Evolutionary conservation across 2,797 vertebrate genomes (phyloP).

Genomic region (Melanogrammus aeglefinus): DNA sequence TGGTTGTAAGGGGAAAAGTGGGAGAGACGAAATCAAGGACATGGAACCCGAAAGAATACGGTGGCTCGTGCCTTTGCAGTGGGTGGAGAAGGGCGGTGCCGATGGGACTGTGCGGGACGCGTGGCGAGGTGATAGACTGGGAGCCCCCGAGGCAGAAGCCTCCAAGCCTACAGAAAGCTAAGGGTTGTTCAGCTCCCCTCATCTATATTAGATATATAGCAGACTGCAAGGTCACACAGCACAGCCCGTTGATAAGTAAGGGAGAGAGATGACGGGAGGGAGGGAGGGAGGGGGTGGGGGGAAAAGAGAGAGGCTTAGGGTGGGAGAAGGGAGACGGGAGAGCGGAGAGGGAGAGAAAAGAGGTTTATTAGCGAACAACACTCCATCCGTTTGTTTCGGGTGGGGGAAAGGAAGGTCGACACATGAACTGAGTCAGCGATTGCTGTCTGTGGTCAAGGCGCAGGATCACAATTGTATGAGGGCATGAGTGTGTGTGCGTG

Average conservation of each 20-base stretch:
- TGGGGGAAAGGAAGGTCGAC: conserved; percentile 31
- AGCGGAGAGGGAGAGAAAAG: not conserved
- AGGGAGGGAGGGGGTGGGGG: not conserved
- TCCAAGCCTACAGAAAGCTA: conserved; percentile 27
- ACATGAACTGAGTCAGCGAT: conserved; percentile 51
- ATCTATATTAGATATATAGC: conserved; percentile 48
- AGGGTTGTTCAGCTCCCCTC: conserved; percentile 32
- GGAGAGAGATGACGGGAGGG: conserved; percentile 1
- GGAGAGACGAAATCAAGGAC: too few relatives aligned
- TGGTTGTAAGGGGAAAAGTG: too few relatives aligned
- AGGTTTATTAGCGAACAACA: too few relatives aligned
- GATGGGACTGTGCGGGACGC: not conserved
- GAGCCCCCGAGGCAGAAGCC: conserved; percentile 18
- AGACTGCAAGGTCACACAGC: conserved; percentile 23
- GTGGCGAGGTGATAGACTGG: conserved; percentile 9
- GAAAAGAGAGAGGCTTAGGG: too few relatives aligned
- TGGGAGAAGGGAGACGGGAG: not conserved
- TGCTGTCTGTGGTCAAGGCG: conserved; percentile 20
- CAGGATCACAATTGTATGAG: conserved; percentile 12
- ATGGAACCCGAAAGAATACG: too few relatives aligned
- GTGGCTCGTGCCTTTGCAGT: too few relatives aligned
- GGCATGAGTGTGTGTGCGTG: not conserved
- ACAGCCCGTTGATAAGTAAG: conserved; percentile 1
- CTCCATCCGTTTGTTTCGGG: too few relatives aligned
- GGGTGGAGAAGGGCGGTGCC: too few relatives aligned